Evolutionary conservation across 2,797 vertebrate species (phyloP).

Genomic region (Austrolebias charrua): DNA sequence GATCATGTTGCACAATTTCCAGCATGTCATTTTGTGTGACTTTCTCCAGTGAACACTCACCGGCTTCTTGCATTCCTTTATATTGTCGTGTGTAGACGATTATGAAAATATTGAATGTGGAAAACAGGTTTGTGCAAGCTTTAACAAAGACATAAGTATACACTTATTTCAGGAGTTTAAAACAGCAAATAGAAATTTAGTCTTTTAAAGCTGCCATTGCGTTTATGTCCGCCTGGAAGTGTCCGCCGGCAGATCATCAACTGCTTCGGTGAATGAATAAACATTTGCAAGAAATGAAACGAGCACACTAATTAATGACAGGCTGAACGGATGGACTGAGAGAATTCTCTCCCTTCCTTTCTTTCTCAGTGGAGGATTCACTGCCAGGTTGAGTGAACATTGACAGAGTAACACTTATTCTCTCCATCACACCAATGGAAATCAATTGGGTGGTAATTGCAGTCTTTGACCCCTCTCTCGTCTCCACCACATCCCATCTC

Average conservation of each 20-base stretch:
- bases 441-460: constrained; percentile 81
- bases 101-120: background rate
- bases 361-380: constrained; percentile 52
- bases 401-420: constrained; percentile 78
- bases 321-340: constrained; percentile 41
- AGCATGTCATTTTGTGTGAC: background rate
- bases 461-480: constrained; percentile 72
- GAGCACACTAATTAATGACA: constrained; percentile 44
- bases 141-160: too few relatives aligned
- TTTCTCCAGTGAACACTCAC: background rate
- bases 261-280: constrained; percentile 39
- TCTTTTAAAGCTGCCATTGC: constrained; percentile 8
- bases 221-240: constrained; percentile 14
- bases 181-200: background rate
- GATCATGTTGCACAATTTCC: constrained; percentile 21
- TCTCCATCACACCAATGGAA: constrained; percentile 77
- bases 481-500: constrained; percentile 63
- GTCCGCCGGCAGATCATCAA: constrained; percentile 14
- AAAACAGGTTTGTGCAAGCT: background rate
- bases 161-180: constrained; percentile 16
- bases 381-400: constrained; percentile 73
- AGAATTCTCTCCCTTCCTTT: constrained; percentile 30
- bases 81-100: too few relatives aligned
- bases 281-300: constrained; percentile 40
- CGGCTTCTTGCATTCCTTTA: too few relatives aligned